A percentile compares a stretch with the other conserved stretches of the same genome.
Evolutionary conservation across 2,113 vertebrate species (phyloP).

Genomic region (Motacilla alba): DNA sequence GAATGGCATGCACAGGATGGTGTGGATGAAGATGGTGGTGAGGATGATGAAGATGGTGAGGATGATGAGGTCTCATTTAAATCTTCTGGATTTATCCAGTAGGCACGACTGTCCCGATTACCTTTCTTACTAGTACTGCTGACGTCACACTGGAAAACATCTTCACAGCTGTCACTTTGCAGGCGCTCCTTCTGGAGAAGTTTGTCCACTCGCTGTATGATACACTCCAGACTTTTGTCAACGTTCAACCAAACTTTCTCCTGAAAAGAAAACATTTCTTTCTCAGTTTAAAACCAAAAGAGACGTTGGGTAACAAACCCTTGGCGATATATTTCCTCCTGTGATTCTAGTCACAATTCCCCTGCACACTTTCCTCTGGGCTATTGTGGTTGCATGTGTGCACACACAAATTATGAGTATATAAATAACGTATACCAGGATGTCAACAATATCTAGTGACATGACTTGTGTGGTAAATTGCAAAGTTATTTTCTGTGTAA

Average conservation of each 20-base stretch:
- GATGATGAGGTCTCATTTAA: conserved; percentile 63
- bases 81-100: conserved; percentile 92
- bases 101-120: conserved; percentile 83
- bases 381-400: neutral
- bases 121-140: conserved; percentile 87
- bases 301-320: neutral
- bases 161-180: conserved; percentile 80
- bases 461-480: neutral
- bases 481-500: neutral
- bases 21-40: conserved; percentile 68
- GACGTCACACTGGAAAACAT: conserved; percentile 76
- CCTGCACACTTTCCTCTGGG: neutral
- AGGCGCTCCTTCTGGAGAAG: conserved; percentile 91
- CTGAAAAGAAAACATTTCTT: conserved; percentile 68
- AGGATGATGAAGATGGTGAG: conserved; percentile 62
- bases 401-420: neutral
- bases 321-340: neutral
- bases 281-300: neutral
- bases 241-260: conserved; percentile 98
- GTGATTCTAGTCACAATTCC: neutral
- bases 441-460: neutral
- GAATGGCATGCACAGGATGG: conserved; percentile 79
- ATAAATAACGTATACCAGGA: neutral
- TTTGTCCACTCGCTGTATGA: conserved; percentile 95
- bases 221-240: conserved; percentile 97